Conservation (phyloP, 1,140 invertebrate genomes). For the Trissolcus basalis region DNA sequence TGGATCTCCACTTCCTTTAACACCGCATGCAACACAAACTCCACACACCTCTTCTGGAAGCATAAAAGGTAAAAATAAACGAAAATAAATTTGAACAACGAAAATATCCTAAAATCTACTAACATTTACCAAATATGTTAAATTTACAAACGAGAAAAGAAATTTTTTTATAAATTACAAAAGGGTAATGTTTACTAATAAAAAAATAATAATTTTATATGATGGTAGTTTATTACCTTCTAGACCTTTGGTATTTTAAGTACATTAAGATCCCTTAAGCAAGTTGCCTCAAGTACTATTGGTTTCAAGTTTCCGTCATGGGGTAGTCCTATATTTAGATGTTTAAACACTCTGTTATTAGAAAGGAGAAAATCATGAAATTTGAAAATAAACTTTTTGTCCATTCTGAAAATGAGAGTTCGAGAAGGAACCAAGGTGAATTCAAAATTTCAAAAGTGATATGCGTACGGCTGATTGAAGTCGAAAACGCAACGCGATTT, state of each 20-base stretch:
- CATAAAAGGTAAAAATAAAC: constrained; percentile 84
- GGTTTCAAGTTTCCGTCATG: not conserved
- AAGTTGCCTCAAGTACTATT: too few species aligned
- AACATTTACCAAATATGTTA: too few species aligned
- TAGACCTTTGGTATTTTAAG: too few species aligned
- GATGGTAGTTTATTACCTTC: too few species aligned
- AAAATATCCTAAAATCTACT: too few species aligned
- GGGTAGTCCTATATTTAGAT: not conserved
- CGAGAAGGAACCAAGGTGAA: constrained; percentile 22
- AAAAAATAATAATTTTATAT: too few species aligned
- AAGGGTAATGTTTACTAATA: too few species aligned
- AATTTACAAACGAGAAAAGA: too few species aligned
- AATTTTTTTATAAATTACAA: too few species aligned
- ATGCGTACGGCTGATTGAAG: constrained; percentile 39
- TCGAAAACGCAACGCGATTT: constrained; percentile 61
- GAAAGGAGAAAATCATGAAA: too few species aligned
- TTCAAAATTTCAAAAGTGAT: constrained; percentile 57
- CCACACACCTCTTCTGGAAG: constrained; percentile 87
- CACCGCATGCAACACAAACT: constrained; percentile 78
- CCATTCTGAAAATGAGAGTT: not conserved
- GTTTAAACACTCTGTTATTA: too few species aligned
- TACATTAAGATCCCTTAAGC: too few species aligned
- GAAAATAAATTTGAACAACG: not conserved
- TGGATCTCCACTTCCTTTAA: constrained; percentile 72
- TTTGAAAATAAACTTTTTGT: not conserved